Base-by-base conservation (phyloP, 2,113 vertebrate species). In the Strigops habroptila region DNA sequence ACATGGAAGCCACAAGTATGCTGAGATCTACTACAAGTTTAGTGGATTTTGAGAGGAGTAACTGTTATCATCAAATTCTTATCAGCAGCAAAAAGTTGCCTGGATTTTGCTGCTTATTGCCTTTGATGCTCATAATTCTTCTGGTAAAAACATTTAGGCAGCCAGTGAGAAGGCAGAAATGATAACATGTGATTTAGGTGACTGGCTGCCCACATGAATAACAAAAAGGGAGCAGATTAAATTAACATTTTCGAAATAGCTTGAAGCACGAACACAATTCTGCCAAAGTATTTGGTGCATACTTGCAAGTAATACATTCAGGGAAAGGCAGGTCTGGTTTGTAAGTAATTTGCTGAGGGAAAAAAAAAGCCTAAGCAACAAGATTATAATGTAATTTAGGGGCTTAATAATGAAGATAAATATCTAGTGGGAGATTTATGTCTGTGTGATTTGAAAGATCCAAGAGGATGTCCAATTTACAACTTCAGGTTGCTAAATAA, bases 221-320 rank as follows among this genome's bases (percentile, higher is more conserved):
- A 73, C 70, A 88, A 92, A 65, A 87, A 92, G 33, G n/a, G 35
- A 88, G 52, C 18, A 74, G 63, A 83, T 88, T 93, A 93, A 96
- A 90, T 82, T 68, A 94, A 71, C 68, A 71, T 96, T 96, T 96
- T 91, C 82, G 39, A 94, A 90, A 91, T 91, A 94, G 82, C 94
- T 86, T 3, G 27, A 85, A 96, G 93, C 91, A 91, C 67, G 68
- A 91, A 83, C 53, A 49, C 86, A 90, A 81, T 91, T 94, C 79
- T 94, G 79, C 73, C 77, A 71, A 95, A 68, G 21, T 31, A 64
- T 81, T 93, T 78, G 35, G 33, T 83, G 55, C 37, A 16, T 80
- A 64, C 43, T 88, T 86, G 48, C 4, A 49, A 91, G 63, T 71
- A 93, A 74, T 51, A 74, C 15, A 49, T 76, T 65, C 59, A 43